phyloP scores from a whole-genome alignment of 2,888 invertebrate species.

The Monopis laevigella region DNA sequence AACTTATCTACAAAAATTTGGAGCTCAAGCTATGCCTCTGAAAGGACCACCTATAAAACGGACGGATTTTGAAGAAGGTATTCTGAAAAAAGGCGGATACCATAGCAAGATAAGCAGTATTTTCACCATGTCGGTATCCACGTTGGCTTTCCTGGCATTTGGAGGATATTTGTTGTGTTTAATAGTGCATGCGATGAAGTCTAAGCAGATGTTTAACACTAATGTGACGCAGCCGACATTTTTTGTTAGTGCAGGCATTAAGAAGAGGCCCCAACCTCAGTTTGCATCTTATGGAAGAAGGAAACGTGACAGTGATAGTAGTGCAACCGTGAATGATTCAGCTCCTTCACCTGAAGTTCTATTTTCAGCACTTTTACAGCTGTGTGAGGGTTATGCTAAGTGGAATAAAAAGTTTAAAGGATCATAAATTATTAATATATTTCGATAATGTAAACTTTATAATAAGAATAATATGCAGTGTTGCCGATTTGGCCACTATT shows the following conservation, averaged over 20 bases:
- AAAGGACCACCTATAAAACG: conserved; percentile 41
- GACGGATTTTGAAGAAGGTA: conserved; percentile 55
- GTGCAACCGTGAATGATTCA: conserved; percentile 26
- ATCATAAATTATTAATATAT: too few relatives aligned
- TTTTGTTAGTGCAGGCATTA: conserved; percentile 45
- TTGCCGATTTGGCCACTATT: too few relatives aligned
- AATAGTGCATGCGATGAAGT: conserved; percentile 78
- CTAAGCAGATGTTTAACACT: conserved; percentile 57
- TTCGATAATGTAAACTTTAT: too few relatives aligned
- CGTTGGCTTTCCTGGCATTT: conserved; percentile 83
- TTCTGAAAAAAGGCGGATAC: conserved; percentile 49
- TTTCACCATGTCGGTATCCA: conserved; percentile 81
- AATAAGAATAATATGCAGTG: too few relatives aligned
- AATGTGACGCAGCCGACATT: conserved; percentile 39
- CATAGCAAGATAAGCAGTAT: conserved; percentile 75
- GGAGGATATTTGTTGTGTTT: conserved; percentile 84
- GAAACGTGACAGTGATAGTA: conserved; percentile 27
- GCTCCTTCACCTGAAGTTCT: conserved; percentile 51
- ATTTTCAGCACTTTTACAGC: conserved; percentile 54
- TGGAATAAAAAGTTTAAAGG: conserved; percentile 37
- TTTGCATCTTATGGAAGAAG: conserved; percentile 41
- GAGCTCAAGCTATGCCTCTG: conserved; percentile 52
- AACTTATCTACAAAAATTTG: conserved; percentile 35
- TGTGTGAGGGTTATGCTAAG: conserved; percentile 68
- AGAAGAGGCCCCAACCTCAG: conserved; percentile 50